A percentile compares a stretch with the other conserved stretches of the same genome.
Evolutionary conservation across 2,888 invertebrate species (phyloP).

Genomic region (Pristionchus exspectatus): DNA sequence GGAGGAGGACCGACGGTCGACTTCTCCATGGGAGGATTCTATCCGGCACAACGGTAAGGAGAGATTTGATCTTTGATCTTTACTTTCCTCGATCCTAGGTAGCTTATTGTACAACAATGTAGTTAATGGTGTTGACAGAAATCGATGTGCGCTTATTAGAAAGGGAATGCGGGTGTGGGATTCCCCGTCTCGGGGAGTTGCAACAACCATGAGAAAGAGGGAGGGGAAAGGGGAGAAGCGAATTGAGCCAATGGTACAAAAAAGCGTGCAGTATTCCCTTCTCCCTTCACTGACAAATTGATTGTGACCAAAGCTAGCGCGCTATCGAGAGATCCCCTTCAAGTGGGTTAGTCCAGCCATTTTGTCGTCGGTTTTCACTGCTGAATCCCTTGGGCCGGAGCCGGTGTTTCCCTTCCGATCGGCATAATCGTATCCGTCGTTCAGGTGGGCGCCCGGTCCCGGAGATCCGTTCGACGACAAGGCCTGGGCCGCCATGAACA

Average conservation of each 20-base stretch:
- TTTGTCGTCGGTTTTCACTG: background rate
- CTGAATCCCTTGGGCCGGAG: background rate
- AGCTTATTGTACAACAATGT: too few species aligned
- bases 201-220: background rate
- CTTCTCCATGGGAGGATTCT: slow-evolving; percentile 46
- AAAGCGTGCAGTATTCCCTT: slow-evolving; percentile 21
- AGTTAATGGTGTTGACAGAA: background rate
- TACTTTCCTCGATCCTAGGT: background rate
- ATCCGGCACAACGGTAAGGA: slow-evolving; percentile 2
- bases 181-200: background rate
- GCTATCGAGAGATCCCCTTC: background rate
- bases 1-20: slow-evolving; percentile 27
- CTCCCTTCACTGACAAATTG: background rate
- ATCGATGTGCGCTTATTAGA: too few species aligned
- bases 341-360: slow-evolving; percentile 33
- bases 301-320: background rate
- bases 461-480: slow-evolving; percentile 45
- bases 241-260: background rate
- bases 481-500: slow-evolving; percentile 43
- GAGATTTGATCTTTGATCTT: background rate
- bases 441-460: slow-evolving; percentile 35
- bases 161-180: background rate
- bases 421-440: background rate
- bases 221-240: background rate
- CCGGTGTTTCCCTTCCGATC: background rate